Evolutionary conservation across 1,140 invertebrate species (phyloP), one percentile per base, ranked within the genome.

Genomic region (Drosophila miranda): DNA sequence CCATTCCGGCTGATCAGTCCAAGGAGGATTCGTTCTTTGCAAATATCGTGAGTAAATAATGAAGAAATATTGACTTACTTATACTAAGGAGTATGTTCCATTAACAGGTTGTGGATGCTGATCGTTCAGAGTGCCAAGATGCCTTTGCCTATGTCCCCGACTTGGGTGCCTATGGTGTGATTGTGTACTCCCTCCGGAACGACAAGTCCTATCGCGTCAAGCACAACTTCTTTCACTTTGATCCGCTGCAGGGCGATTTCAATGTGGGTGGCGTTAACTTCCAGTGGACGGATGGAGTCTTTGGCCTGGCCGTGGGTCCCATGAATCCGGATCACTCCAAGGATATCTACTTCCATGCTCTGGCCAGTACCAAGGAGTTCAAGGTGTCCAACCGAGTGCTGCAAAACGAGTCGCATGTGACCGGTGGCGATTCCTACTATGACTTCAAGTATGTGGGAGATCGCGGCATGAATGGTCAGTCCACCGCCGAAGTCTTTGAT

Each of bases 171-270:
- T 95, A 95, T 75, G 95, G 94, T 11, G 82, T 97, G 1, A 93
- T 96, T 0, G 95, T 96, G 1, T 97, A 96, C 82, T 95, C 94
- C 42, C 92, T 94, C 70, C 93, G 94, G 43, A 92, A 94, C 13
- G 93, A 96, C 72, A 93, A 95, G 58, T 95, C 95, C 0, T 96
- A 95, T 94, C 92, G 95, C 23, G 93, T 96, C 2, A 91, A 94
- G 60, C 95, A 97, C 78, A 95, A 96, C 84, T 97, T 94, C 91
- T 96, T 97, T 93, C 93, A 95, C 90, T 95, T 96, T 54, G 95
- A 97, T 87, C 95, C 95, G 0, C 86, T 96, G 8, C 92, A 94
- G 63, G 95, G 95, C 7, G 93, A 95, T 56, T 95, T 93, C 78
- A 94, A 94, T 74, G 93, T 96, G 6, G 94, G 93, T 19, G 95